A percentile compares a stretch with the other conserved stretches of the same genome.
Evolutionary conservation across 1,140 invertebrate species (phyloP).

Genomic region (Maconellicoccus hirsutus): DNA sequence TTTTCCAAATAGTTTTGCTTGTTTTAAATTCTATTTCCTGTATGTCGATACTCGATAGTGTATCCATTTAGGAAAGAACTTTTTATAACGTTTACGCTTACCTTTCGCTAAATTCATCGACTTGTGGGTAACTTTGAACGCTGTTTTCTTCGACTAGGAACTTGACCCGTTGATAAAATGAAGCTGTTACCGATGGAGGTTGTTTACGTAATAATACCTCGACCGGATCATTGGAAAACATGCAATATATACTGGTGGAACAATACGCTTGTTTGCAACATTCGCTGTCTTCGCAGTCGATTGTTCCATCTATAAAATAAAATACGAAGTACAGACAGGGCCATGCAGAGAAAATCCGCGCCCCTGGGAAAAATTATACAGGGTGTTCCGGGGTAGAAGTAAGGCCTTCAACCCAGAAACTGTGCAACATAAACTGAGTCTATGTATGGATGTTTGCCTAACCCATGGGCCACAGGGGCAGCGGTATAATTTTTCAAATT

Average conservation of each 20-base stretch:
- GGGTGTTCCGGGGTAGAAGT: no score
- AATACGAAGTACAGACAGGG: no score
- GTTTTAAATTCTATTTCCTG: neutral
- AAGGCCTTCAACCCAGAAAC: no score
- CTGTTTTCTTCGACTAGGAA: conserved; percentile 98
- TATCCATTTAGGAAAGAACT: no score
- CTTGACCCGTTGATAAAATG: conserved; percentile 95
- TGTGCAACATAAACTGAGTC: no score
- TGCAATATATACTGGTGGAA: conserved; percentile 81
- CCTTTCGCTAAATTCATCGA: conserved; percentile 96
- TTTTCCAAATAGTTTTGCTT: neutral
- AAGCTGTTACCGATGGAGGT: conserved; percentile 87
- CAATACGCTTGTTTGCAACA: conserved; percentile 76
- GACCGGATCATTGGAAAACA: conserved; percentile 86
- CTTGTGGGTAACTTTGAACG: conserved; percentile 93
- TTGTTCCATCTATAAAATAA: conserved; percentile 74
- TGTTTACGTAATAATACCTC: conserved; percentile 90
- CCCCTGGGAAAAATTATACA: no score
- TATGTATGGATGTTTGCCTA: no score
- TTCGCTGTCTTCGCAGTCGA: conserved; percentile 95
- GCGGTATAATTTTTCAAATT: no score
- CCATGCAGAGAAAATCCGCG: no score
- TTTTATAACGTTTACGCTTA: conserved; percentile 41
- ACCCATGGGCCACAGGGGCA: no score
- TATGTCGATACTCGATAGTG: neutral